Evolutionary conservation across 2,888 invertebrate species (phyloP).

Genomic region (Oligia strigilis): DNA sequence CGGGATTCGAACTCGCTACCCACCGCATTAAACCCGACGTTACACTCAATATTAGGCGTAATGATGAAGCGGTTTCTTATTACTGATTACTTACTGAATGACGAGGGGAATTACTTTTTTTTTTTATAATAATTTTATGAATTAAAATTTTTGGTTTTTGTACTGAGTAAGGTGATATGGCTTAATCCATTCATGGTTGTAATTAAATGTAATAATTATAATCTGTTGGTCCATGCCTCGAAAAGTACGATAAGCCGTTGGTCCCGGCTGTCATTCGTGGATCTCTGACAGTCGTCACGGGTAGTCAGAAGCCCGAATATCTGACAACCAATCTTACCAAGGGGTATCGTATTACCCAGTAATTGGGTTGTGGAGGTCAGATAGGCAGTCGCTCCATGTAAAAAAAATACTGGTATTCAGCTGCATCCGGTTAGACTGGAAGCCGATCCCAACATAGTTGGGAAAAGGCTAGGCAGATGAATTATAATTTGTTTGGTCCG

Average conservation of each 20-base stretch:
- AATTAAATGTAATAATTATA: constrained; percentile 6
- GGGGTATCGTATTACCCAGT: too few species aligned
- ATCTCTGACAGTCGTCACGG: too few species aligned
- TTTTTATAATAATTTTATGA: neutral
- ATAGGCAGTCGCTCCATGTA: too few species aligned
- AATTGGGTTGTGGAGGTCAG: too few species aligned
- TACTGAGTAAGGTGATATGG: constrained; percentile 8
- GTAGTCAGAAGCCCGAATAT: too few species aligned
- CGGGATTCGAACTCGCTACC: constrained; percentile 82
- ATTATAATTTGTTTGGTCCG: neutral
- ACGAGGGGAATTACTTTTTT: constrained; percentile 57
- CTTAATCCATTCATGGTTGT: constrained; percentile 6
- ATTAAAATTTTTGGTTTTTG: constrained; percentile 12
- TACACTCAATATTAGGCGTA: constrained; percentile 80
- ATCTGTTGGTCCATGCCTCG: neutral
- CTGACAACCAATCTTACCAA: too few species aligned
- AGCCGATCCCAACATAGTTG: too few species aligned
- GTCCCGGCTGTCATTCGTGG: too few species aligned
- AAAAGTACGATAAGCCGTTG: too few species aligned
- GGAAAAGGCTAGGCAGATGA: too few species aligned
- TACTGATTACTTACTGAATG: constrained; percentile 77
- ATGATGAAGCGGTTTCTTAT: constrained; percentile 81
- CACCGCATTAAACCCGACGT: constrained; percentile 79
- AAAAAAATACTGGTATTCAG: too few species aligned
- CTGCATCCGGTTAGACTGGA: too few species aligned